phyloP scores from a whole-genome alignment of 2,113 vertebrate genomes.

The human (Homo sapiens) region DNA sequence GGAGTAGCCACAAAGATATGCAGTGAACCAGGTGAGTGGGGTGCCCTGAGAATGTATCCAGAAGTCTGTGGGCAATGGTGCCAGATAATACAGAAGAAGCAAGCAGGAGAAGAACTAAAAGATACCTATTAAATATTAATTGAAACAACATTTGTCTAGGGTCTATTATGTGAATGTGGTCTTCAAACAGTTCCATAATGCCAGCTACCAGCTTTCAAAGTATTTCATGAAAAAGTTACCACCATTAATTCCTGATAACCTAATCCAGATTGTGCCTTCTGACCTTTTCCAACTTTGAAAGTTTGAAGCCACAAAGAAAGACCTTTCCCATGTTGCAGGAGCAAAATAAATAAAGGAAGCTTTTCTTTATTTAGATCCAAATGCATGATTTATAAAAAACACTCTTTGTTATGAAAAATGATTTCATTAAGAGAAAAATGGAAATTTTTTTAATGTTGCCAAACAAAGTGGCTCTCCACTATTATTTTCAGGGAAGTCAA shows the following conservation, averaged over 20 bases:
- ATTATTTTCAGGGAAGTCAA: background rate
- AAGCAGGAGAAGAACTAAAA: background rate
- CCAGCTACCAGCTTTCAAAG: background rate
- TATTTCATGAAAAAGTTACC: background rate
- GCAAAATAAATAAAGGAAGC: background rate
- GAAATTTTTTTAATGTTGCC: conserved; percentile 15
- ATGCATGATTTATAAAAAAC: background rate
- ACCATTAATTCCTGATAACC: background rate
- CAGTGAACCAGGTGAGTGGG: background rate
- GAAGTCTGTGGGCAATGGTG: background rate
- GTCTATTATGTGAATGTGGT: background rate
- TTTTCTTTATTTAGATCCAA: conserved; percentile 10
- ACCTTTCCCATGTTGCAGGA: background rate
- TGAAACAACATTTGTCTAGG: background rate
- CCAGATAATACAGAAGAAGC: background rate
- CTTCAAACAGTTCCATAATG: background rate
- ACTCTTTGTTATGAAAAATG: background rate
- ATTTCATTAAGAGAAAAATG: conserved; percentile 48
- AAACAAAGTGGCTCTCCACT: background rate
- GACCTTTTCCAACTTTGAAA: background rate
- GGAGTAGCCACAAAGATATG: background rate
- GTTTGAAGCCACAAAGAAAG: background rate
- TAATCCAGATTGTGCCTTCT: background rate
- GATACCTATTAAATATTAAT: background rate
- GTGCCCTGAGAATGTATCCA: background rate